Conservation (phyloP, 37 sponge, comb jelly and placozoan species). For the Hormiphora californensis region DNA sequence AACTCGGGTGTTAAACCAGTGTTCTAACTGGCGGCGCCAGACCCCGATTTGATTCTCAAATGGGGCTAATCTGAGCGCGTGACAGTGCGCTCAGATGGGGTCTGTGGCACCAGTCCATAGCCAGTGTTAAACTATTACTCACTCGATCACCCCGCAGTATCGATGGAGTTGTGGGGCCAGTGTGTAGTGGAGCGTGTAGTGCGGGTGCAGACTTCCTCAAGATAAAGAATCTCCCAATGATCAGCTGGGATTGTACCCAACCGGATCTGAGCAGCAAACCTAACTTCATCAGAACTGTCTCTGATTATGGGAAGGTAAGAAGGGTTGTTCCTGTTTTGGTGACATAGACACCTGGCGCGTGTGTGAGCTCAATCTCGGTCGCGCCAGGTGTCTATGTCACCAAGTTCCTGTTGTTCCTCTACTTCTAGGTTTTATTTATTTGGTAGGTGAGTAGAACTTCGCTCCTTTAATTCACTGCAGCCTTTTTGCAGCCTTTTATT, state of each 20-base stretch:
- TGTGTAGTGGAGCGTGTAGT: conserved; percentile 51
- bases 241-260: conserved; percentile 38
- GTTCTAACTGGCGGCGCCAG: too few species aligned
- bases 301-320: conserved; percentile 45
- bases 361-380: neutral
- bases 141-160: neutral
- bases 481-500: too few species aligned
- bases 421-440: neutral
- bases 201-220: conserved; percentile 49
- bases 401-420: too few species aligned
- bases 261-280: conserved; percentile 47
- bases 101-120: too few species aligned
- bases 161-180: conserved; percentile 34
- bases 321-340: too few species aligned
- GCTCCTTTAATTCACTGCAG: neutral
- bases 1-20: too few species aligned
- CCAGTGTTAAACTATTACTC: too few species aligned
- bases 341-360: too few species aligned
- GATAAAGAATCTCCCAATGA: conserved; percentile 29
- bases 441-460: neutral
- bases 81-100: too few species aligned
- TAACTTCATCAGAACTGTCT: conserved; percentile 31
- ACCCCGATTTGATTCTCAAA: too few species aligned
- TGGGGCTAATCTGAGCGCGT: too few species aligned
- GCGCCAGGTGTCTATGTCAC: too few species aligned